Percentiles rank a stretch among this genome's conserved stretches.
Conservation (phyloP, 2,888 invertebrate genomes). For the Erebia ligea region DNA sequence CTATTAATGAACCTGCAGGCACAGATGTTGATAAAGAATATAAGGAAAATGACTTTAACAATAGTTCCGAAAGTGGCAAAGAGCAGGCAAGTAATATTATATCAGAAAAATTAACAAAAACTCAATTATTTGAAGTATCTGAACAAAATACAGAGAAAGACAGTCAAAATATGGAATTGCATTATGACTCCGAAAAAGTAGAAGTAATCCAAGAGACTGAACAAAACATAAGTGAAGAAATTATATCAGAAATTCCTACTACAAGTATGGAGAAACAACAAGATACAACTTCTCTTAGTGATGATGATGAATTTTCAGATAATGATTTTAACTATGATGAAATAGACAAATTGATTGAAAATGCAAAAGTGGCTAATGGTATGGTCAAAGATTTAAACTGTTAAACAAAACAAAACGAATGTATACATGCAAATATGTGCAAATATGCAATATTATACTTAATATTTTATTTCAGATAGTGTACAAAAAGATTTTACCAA, state of each 20-base stretch:
- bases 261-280: constrained; percentile 24
- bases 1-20: neutral
- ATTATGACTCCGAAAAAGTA: constrained; percentile 55
- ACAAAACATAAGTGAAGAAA: constrained; percentile 25
- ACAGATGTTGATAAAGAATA: neutral
- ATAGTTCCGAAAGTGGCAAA: neutral
- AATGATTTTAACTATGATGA: constrained; percentile 67
- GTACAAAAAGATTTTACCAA: constrained; percentile 45
- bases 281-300: constrained; percentile 20
- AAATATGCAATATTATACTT: no score
- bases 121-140: neutral
- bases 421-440: no score
- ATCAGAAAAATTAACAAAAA: neutral
- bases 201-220: constrained; percentile 32
- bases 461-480: constrained; percentile 1
- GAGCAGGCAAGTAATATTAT: neutral
- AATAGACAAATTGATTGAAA: constrained; percentile 67
- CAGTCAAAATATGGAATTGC: constrained; percentile 54
- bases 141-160: constrained; percentile 40
- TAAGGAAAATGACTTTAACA: neutral
- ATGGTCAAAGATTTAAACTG: constrained; percentile 14
- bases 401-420: no score
- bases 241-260: neutral
- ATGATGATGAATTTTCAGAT: constrained; percentile 59
- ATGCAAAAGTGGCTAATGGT: constrained; percentile 63